Evolutionary conservation across 1,140 invertebrate species (phyloP).

Genomic region (Papilio machaon): DNA sequence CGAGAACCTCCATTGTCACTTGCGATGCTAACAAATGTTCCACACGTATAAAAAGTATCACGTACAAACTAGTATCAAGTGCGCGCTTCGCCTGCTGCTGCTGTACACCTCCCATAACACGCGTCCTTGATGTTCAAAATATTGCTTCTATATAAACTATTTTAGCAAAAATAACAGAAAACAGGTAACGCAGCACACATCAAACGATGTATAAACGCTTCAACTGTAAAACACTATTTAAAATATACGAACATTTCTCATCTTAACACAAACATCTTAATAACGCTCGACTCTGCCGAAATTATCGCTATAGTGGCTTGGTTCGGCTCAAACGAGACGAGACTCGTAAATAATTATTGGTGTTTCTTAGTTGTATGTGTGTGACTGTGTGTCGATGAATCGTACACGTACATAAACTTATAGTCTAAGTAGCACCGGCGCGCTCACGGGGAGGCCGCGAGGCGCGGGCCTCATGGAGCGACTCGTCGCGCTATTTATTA

Average conservation of each 20-base stretch:
- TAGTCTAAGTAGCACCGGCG: conserved; percentile 59
- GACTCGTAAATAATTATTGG: conserved; percentile 71
- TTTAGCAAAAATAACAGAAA: conserved; percentile 70
- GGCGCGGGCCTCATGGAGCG: conserved; percentile 59
- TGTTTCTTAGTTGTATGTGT: conserved; percentile 64
- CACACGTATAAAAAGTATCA: conserved; percentile 39
- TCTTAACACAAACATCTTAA: conserved; percentile 52
- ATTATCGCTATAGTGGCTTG: conserved; percentile 69
- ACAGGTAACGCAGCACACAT: conserved; percentile 50
- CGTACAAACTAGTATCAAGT: conserved; percentile 37
- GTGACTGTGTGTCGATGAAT: conserved; percentile 59
- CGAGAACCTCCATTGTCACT: background rate
- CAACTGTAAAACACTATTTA: conserved; percentile 69
- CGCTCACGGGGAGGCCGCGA: conserved; percentile 64
- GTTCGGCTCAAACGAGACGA: conserved; percentile 65
- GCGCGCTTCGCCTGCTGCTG: conserved; percentile 26
- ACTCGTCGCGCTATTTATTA: conserved; percentile 76
- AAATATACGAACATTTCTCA: conserved; percentile 57
- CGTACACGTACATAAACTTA: conserved; percentile 76
- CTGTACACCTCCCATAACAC: conserved; percentile 34
- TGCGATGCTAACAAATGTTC: conserved; percentile 14
- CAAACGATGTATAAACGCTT: conserved; percentile 50
- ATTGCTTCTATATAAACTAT: conserved; percentile 61
- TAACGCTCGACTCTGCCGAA: conserved; percentile 51
- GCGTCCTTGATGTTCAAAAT: conserved; percentile 48